Conservation (phyloP, 2,888 invertebrate genomes). For the Catocala fraxini region DNA sequence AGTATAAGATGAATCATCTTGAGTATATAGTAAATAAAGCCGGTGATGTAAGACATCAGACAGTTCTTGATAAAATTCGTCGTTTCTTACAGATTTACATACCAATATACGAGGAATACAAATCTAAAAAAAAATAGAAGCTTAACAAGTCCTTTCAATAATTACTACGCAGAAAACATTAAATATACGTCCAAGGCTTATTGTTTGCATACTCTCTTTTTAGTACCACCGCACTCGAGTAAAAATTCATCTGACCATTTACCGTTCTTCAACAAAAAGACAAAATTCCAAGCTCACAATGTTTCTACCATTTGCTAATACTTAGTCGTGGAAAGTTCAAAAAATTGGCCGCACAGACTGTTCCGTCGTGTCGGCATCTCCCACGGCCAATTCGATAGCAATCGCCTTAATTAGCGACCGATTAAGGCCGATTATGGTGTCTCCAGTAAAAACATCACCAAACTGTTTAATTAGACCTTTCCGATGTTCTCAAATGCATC, state of each 20-base stretch:
- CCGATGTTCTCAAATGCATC: slow-evolving; percentile 44
- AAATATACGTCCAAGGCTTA: background rate
- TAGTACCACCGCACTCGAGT: background rate
- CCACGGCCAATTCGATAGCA: slow-evolving; percentile 56
- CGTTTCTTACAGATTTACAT: no score
- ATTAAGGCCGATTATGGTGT: slow-evolving; percentile 60
- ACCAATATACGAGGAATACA: no score
- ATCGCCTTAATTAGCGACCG: slow-evolving; percentile 60
- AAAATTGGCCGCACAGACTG: slow-evolving; percentile 57
- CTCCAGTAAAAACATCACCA: slow-evolving; percentile 49
- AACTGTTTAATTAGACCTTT: slow-evolving; percentile 58
- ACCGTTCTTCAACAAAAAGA: slow-evolving; percentile 42
- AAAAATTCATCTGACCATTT: slow-evolving; percentile 28
- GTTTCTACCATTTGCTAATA: slow-evolving; percentile 44
- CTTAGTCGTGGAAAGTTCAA: slow-evolving; percentile 43
- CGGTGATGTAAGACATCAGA: background rate
- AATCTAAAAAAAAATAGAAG: no score
- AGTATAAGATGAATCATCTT: background rate
- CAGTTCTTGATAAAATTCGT: no score
- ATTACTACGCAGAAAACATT: no score
- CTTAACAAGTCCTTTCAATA: no score
- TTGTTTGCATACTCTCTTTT: slow-evolving; percentile 1
- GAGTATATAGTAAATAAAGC: background rate
- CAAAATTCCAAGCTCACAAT: slow-evolving; percentile 33
- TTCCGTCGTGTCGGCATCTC: slow-evolving; percentile 51